phyloP scores from a whole-genome alignment of 1,140 invertebrate species.

The Druon quercuslanigerum region DNA sequence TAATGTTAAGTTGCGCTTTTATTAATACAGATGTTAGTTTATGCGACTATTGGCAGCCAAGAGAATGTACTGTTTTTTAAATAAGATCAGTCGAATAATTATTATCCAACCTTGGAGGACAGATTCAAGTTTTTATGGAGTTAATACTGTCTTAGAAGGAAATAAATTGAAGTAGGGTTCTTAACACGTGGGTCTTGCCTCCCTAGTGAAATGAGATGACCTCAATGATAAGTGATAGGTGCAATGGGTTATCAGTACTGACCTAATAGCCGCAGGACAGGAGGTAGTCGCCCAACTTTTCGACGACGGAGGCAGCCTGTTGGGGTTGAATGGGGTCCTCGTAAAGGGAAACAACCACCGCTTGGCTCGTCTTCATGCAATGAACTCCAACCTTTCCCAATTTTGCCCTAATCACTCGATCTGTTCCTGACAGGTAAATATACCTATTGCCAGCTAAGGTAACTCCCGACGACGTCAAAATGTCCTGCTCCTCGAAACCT shows the following conservation, averaged over 20 bases:
- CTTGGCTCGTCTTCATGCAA: slow-evolving; percentile 95
- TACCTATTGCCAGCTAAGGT: slow-evolving; percentile 92
- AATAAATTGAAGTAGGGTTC: not conserved
- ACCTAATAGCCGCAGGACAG: slow-evolving; percentile 94
- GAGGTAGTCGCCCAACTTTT: slow-evolving; percentile 97
- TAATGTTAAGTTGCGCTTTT: too few relatives aligned
- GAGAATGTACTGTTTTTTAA: too few relatives aligned
- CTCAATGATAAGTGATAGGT: not conserved
- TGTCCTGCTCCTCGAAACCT: slow-evolving; percentile 90
- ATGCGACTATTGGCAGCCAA: too few relatives aligned
- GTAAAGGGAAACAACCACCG: slow-evolving; percentile 93
- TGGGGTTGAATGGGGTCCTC: slow-evolving; percentile 96
- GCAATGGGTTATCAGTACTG: slow-evolving; percentile 45
- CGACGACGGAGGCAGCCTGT: slow-evolving; percentile 94
- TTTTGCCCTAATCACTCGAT: slow-evolving; percentile 93
- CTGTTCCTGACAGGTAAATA: slow-evolving; percentile 94
- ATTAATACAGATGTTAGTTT: too few relatives aligned
- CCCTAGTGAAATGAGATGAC: not conserved
- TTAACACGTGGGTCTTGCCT: not conserved
- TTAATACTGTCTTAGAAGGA: not conserved
- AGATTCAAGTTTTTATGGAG: too few relatives aligned
- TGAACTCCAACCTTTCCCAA: slow-evolving; percentile 93
- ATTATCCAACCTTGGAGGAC: too few relatives aligned
- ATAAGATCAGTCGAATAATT: too few relatives aligned
- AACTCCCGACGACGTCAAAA: slow-evolving; percentile 89